phyloP scores from a whole-genome alignment of 2,113 vertebrate genomes.

The Stercorarius parasiticus region DNA sequence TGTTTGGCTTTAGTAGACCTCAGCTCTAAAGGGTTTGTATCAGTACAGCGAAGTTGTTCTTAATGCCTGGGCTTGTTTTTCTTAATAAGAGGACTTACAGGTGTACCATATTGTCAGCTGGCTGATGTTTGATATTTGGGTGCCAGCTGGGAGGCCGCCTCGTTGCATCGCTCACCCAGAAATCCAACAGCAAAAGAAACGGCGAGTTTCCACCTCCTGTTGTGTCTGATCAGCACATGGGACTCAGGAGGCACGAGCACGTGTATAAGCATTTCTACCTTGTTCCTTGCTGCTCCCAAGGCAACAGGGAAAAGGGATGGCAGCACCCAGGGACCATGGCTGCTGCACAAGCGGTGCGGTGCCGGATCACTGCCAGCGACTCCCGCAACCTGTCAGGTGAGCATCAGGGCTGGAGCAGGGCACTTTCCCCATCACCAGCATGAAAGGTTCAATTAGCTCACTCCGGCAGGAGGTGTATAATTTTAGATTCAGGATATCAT shows the following conservation, averaged over 20 bases:
- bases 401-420: background rate
- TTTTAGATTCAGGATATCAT: slow-evolving; percentile 70
- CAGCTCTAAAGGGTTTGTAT: background rate
- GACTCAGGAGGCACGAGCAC: background rate
- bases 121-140: background rate
- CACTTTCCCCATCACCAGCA: slow-evolving; percentile 26
- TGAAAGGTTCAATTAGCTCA: slow-evolving; percentile 63
- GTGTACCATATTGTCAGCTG: background rate
- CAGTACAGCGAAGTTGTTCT: background rate
- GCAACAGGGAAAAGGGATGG: background rate
- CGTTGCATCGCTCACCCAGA: background rate
- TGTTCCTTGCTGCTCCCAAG: background rate
- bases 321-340: background rate
- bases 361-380: accelerated
- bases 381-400: background rate
- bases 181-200: background rate
- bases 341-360: too few relatives aligned
- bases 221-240: background rate
- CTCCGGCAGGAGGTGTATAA: slow-evolving; percentile 52
- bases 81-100: background rate
- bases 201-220: background rate
- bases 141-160: background rate
- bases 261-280: background rate
- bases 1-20: background rate
- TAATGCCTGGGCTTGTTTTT: background rate